phyloP scores from a whole-genome alignment of 2,888 invertebrate genomes.

The Myopa tessellatipennis region DNA sequence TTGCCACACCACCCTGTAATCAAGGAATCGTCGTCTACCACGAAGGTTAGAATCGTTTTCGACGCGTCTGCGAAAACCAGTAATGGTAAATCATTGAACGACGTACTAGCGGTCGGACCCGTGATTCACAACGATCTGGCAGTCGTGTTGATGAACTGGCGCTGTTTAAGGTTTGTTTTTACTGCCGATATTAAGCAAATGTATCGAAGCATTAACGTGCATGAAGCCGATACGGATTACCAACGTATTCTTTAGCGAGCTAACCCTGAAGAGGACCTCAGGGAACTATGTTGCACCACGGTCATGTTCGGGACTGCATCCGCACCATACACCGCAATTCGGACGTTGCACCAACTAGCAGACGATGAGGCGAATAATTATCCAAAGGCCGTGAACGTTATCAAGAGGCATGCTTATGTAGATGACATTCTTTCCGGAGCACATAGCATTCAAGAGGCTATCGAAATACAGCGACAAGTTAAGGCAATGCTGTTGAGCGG shows the following conservation, averaged over 20 bases:
- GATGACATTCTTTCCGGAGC: too few relatives aligned
- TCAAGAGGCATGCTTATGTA: too few relatives aligned
- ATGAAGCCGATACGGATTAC: slow-evolving; percentile 40
- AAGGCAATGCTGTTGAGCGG: too few relatives aligned
- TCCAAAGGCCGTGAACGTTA: too few relatives aligned
- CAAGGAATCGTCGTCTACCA: slow-evolving; percentile 30
- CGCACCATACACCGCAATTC: slow-evolving; percentile 32
- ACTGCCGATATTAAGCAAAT: slow-evolving; percentile 43
- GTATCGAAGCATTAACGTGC: slow-evolving; percentile 38
- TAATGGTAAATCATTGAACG: slow-evolving; percentile 7
- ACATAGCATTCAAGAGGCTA: too few relatives aligned
- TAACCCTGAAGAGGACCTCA: neutral
- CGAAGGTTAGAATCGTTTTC: slow-evolving; percentile 33
- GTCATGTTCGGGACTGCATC: slow-evolving; percentile 38
- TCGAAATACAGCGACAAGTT: too few relatives aligned
- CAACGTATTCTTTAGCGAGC: slow-evolving; percentile 42
- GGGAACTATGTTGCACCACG: slow-evolving; percentile 26
- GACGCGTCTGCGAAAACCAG: slow-evolving; percentile 29
- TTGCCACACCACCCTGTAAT: slow-evolving; percentile 29
- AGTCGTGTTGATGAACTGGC: too few relatives aligned
- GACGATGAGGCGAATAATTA: too few relatives aligned
- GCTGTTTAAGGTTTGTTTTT: slow-evolving; percentile 24
- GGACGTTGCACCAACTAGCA: slow-evolving; percentile 38
- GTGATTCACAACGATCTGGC: neutral
- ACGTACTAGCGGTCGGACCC: slow-evolving; percentile 6